Evolutionary conservation across 2,113 vertebrate species (phyloP).

Genomic region (Ageneiosus marmoratus): DNA sequence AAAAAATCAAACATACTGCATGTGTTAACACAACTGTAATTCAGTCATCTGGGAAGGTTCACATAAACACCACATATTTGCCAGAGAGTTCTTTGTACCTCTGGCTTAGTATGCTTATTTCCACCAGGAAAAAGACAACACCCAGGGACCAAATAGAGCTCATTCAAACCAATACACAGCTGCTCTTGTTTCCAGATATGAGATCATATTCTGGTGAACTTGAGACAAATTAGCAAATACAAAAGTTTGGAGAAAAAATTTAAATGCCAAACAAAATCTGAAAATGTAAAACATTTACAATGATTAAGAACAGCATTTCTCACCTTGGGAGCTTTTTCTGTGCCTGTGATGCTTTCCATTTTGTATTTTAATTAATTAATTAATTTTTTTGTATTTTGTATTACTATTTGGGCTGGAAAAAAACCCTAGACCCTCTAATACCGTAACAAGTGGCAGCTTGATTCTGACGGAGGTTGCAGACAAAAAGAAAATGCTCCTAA

Average conservation of each 20-base stretch:
- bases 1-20: background rate
- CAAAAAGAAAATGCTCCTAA: too few species aligned
- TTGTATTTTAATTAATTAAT: background rate
- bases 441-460: background rate
- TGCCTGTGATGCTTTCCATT: background rate
- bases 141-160: constrained; percentile 34
- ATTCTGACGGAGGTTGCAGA: background rate
- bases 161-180: constrained; percentile 42
- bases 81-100: background rate
- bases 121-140: constrained; percentile 12
- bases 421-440: background rate
- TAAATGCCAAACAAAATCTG: constrained; percentile 5
- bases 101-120: background rate
- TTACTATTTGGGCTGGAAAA: too few species aligned
- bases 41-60: background rate
- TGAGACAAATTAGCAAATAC: constrained; percentile 17
- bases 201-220: constrained; percentile 43
- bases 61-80: constrained; percentile 8
- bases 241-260: constrained; percentile 17
- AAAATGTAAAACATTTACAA: background rate
- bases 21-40: background rate
- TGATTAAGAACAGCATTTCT: background rate
- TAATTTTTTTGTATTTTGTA: too few species aligned
- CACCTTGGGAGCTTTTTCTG: background rate
- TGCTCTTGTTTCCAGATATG: constrained; percentile 44